Conservation (phyloP, 2,113 vertebrate genomes). For the Cavia aperea region DNA sequence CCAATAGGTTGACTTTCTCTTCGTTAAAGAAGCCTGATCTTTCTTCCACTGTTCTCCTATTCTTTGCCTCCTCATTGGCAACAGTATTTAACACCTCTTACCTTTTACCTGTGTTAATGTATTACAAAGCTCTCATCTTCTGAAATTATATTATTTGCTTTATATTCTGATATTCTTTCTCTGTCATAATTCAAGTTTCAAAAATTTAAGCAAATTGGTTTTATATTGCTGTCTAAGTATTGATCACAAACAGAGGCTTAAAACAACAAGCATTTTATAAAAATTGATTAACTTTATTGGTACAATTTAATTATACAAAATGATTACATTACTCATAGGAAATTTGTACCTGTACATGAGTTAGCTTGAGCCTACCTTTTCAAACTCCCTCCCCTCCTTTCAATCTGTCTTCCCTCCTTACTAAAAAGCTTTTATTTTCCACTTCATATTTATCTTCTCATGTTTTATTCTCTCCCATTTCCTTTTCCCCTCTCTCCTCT, state of each 20-base stretch:
- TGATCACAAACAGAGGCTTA: background rate
- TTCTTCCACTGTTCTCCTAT: background rate
- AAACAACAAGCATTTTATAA: background rate
- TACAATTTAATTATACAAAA: background rate
- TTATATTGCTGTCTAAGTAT: background rate
- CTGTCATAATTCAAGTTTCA: background rate
- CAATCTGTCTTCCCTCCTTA: background rate
- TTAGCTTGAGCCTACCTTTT: background rate
- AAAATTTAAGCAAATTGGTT: background rate
- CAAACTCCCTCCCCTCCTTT: background rate
- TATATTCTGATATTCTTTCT: background rate
- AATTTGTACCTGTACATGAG: background rate
- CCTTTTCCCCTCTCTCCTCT: background rate
- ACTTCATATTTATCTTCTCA: background rate
- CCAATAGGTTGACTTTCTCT: background rate
- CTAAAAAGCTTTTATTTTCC: background rate
- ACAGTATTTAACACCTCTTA: background rate
- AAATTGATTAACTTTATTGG: background rate
- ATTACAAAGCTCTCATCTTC: background rate
- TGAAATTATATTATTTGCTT: background rate
- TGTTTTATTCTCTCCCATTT: background rate
- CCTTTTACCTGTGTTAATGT: rapidly evolving
- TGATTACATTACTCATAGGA: background rate
- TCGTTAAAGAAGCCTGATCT: background rate
- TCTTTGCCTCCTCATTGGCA: background rate